Evolutionary conservation across 2,888 invertebrate genomes (phyloP).

Genomic region (Caradrina kadenii): DNA sequence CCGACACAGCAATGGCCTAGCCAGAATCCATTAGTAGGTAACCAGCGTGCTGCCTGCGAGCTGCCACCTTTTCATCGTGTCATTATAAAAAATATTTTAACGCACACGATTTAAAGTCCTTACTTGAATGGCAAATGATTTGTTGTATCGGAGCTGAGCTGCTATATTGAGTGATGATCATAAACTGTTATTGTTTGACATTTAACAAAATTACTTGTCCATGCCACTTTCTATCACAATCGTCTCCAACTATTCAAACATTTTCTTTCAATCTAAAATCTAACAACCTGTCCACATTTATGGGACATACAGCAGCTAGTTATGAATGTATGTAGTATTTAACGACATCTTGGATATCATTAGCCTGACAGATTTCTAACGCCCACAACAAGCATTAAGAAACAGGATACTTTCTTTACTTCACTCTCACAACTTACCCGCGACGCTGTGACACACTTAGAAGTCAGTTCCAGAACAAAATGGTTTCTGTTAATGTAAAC

Average conservation of each 20-base stretch:
- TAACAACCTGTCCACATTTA: conserved; percentile 10
- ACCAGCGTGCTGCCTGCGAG: too few species aligned
- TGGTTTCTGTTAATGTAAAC: neutral
- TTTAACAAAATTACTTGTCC: neutral
- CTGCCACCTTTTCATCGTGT: too few species aligned
- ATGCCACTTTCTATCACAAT: neutral
- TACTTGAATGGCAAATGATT: too few species aligned
- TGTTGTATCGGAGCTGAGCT: too few species aligned
- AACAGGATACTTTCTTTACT: conserved; percentile 56
- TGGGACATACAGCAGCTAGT: conserved; percentile 8
- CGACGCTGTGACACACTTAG: conserved; percentile 35
- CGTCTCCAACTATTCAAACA: neutral
- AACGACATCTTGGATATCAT: conserved; percentile 43
- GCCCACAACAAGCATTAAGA: conserved; percentile 50
- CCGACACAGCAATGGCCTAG: too few species aligned
- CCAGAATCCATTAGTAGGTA: too few species aligned
- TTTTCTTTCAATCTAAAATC: neutral
- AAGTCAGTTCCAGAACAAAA: conserved; percentile 34
- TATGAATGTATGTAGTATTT: conserved; percentile 26
- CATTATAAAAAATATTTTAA: too few species aligned
- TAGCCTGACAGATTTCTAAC: conserved; percentile 52
- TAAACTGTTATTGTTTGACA: neutral
- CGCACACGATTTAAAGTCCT: too few species aligned
- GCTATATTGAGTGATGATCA: too few species aligned
- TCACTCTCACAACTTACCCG: conserved; percentile 47